These are phyloP conservation scores for Melanargia galathea DNA, from an alignment of 2,888 invertebrate genomes.

Conservation along the genomic window DNA sequence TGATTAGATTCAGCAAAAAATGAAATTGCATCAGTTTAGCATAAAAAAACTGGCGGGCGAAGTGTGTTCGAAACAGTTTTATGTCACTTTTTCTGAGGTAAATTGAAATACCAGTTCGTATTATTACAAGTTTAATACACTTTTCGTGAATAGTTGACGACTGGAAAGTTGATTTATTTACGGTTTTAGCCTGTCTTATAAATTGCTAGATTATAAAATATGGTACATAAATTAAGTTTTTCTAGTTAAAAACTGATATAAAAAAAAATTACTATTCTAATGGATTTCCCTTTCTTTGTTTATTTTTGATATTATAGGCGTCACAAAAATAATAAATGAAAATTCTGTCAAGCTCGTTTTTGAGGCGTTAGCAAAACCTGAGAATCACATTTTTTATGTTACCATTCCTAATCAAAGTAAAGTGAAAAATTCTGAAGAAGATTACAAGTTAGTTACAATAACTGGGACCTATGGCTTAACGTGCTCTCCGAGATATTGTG, in stretches of 20 bases:
- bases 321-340: too few relatives aligned
- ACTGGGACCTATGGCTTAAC: too few relatives aligned
- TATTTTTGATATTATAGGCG: too few relatives aligned
- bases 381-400: too few relatives aligned
- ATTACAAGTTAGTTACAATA: too few relatives aligned
- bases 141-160: constrained; percentile 12
- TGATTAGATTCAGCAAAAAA: constrained; percentile 17
- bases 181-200: constrained; percentile 1
- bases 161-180: constrained; percentile 13
- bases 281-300: too few relatives aligned
- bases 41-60: constrained; percentile 21
- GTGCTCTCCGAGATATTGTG: too few relatives aligned
- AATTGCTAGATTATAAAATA: not conserved
- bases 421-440: too few relatives aligned
- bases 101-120: constrained; percentile 21
- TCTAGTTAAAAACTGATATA: not conserved
- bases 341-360: too few relatives aligned
- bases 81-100: constrained; percentile 23
- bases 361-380: too few relatives aligned
- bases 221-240: not conserved
- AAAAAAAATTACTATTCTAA: not conserved
- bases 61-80: constrained; percentile 24
- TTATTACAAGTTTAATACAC: constrained; percentile 25
- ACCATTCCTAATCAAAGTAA: too few relatives aligned
- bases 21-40: constrained; percentile 21